phyloP scores from a whole-genome alignment of 2,797 vertebrate species.

The Zenarchopterus dispar region DNA sequence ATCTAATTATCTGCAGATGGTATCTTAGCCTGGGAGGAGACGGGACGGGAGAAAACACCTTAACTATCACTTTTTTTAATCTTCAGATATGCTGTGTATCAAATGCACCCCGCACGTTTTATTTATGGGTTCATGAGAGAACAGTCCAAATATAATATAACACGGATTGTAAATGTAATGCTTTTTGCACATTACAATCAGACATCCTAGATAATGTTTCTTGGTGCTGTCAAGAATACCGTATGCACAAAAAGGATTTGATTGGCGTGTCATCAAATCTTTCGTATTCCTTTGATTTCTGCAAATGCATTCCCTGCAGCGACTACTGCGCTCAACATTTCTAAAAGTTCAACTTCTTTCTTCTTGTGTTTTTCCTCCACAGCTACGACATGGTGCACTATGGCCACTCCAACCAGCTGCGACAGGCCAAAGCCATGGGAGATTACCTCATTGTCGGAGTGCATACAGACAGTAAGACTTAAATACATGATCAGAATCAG shows the following conservation, averaged over 20 bases:
- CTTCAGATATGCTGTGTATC: neutral
- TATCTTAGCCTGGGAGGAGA: conserved; percentile 25
- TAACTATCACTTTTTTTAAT: conserved; percentile 10
- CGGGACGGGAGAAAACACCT: conserved; percentile 6
- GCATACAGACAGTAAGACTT: conserved; percentile 90
- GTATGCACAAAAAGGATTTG: neutral
- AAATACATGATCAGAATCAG: no score
- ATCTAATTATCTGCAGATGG: conserved; percentile 70
- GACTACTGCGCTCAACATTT: neutral
- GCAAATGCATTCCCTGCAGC: neutral
- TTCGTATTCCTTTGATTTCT: neutral
- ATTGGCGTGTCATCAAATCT: neutral
- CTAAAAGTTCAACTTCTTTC: no score
- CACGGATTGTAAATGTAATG: no score
- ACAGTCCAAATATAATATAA: neutral
- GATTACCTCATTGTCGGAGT: conserved; percentile 96
- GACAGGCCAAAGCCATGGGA: conserved; percentile 94
- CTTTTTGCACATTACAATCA: no score
- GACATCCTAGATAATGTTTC: no score
- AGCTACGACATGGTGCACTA: conserved; percentile 99
- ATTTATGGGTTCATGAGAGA: neutral
- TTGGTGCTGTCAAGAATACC: neutral
- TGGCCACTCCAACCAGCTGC: conserved; percentile 95
- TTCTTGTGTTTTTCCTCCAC: conserved; percentile 10
- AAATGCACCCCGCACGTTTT: neutral